Base-by-base conservation (phyloP, 2,797 vertebrate species). In the Alcedo quadribrachys region DNA sequence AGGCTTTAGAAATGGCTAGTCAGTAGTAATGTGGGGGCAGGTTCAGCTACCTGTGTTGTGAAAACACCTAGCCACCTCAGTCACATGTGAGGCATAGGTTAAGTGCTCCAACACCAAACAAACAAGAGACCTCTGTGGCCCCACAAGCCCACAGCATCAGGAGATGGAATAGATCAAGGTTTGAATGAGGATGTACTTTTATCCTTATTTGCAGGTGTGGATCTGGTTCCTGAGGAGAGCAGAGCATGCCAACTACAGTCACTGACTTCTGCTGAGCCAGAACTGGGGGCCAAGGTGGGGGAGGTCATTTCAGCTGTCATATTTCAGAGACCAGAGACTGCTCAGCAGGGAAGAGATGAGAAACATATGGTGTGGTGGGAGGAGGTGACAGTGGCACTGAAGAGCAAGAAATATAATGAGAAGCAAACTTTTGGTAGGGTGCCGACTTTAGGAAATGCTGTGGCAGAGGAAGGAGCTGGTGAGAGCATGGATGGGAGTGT, bases 351-450 rank as follows among this genome's bases (percentile, higher is more conserved):
- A 37, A 53, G 80, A 80, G 70, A 84, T 32, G 25, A 87, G 70
- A 43, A 96, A 81, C 94, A 95, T 92, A 94, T 87, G 94, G 85
- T 81, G 66, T 58, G 28, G 91, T 90, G 86, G 79, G 92, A 90
- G 81, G 79, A 86, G 83, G 81, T 93, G 93, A 91, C 75, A 92
- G 83, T 43, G 45, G 74, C 61, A 67, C 53, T 8, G 74, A 91
- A 86, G 48, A 94, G 66, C 70, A 79, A 54, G 77, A 77, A 86
- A 65, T 74, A 27, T 27, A 79, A 84, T 3, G 48, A 92, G 88
- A 87, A 90, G 37, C 2, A 57, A 94, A 82, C 18, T 60, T 92
- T 79, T 85, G 75, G 54, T 92, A 78, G 68, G 62, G 54, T 75
- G 66, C 22, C 0, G 43, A 48, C 75, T 55, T 71, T 2, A 63